These are phyloP conservation scores for Adela reaumurella DNA, from an alignment of 2,888 invertebrate species.

Conservation along the genomic window DNA sequence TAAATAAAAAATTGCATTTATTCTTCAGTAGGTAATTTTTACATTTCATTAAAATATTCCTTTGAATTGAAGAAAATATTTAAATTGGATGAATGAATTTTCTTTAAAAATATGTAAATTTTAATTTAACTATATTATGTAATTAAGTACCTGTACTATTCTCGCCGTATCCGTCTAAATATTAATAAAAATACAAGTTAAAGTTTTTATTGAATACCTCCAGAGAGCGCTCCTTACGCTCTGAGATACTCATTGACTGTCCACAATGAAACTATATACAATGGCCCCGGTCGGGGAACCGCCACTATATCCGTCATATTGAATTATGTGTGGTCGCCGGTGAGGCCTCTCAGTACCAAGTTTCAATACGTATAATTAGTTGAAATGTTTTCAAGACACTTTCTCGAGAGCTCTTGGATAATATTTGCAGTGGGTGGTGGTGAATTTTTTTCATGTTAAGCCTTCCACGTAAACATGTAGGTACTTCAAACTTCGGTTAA, in stretches of 20 bases:
- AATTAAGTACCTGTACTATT: too few relatives aligned
- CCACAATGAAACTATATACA: not conserved
- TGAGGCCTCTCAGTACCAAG: not conserved
- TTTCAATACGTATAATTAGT: not conserved
- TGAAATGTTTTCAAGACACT: not conserved
- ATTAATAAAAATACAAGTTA: too few relatives aligned
- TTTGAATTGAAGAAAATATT: too few relatives aligned
- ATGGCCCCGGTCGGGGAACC: not conserved
- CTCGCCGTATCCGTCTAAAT: too few relatives aligned
- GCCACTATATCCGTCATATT: not conserved
- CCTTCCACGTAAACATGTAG: too few relatives aligned
- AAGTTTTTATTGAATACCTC: not conserved
- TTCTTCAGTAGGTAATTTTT: too few relatives aligned
- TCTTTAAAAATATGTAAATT: too few relatives aligned
- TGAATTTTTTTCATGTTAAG: conserved; percentile 1
- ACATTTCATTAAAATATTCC: too few relatives aligned
- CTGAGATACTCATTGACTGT: not conserved
- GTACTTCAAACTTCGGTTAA: too few relatives aligned
- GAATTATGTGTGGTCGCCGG: not conserved
- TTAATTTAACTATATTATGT: too few relatives aligned
- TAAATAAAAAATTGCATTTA: too few relatives aligned
- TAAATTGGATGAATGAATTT: too few relatives aligned
- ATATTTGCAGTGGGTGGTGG: conserved; percentile 1
- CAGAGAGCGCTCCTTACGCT: not conserved
- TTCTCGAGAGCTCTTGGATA: not conserved